Evolutionary conservation across 2,888 invertebrate genomes (phyloP).

Genomic region (Petrolisthes cinctipes): DNA sequence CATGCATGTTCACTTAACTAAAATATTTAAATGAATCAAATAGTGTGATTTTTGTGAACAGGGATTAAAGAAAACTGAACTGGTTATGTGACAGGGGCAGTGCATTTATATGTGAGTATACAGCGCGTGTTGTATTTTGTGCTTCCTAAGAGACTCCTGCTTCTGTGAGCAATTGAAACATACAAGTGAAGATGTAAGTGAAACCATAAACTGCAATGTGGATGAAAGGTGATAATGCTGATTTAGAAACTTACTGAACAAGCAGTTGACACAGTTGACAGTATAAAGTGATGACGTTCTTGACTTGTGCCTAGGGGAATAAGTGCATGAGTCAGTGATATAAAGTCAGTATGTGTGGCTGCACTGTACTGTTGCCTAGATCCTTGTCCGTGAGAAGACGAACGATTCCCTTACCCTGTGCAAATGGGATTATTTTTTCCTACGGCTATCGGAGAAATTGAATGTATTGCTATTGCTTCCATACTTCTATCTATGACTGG

Average conservation of each 20-base stretch:
- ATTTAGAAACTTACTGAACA: conserved; percentile 24
- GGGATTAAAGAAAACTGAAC: conserved; percentile 29
- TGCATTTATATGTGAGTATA: conserved; percentile 31
- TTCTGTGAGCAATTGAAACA: conserved; percentile 40
- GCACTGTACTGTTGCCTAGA: conserved; percentile 32
- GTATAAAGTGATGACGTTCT: conserved; percentile 22
- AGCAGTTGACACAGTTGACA: conserved; percentile 33
- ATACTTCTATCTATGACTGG: not conserved
- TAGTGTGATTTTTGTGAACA: conserved; percentile 40
- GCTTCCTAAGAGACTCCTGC: conserved; percentile 35
- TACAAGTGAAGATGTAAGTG: conserved; percentile 29
- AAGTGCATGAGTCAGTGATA: conserved; percentile 27
- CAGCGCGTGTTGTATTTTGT: conserved; percentile 39
- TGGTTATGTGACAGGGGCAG: conserved; percentile 16
- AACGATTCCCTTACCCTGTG: conserved; percentile 20
- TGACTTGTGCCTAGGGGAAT: conserved; percentile 29
- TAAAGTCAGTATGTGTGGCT: conserved; percentile 25
- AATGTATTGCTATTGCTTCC: conserved; percentile 23
- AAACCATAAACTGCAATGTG: conserved; percentile 27
- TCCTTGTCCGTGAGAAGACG: conserved; percentile 24
- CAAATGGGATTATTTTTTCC: conserved; percentile 12
- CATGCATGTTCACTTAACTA: not conserved
- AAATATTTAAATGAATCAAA: not conserved
- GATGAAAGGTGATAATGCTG: conserved; percentile 40
- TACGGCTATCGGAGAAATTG: not conserved